Percentiles rank a stretch among this genome's conserved stretches.
phyloP scores from a whole-genome alignment of 2,113 vertebrate species.

The Neomonachus schauinslandi region DNA sequence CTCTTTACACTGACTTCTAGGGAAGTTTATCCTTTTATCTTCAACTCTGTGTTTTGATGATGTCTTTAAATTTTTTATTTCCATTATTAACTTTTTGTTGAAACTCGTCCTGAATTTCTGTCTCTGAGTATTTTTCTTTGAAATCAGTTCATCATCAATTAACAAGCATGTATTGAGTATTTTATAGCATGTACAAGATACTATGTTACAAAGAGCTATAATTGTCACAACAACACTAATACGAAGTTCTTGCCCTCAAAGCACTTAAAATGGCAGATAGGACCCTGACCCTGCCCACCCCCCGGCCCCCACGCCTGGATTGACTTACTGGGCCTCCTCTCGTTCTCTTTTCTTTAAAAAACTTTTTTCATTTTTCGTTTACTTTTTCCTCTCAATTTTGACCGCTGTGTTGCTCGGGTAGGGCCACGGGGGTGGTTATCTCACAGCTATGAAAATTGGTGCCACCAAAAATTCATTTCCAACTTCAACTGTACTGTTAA shows the following conservation, averaged over 20 bases:
- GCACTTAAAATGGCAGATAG: background rate
- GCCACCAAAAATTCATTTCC: background rate
- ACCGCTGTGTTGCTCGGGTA: background rate
- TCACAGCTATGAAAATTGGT: slow-evolving; percentile 25
- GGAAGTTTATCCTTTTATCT: background rate
- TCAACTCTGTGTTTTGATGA: background rate
- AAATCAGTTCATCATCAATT: background rate
- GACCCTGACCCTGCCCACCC: background rate
- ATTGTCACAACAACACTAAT: background rate
- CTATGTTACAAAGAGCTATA: background rate
- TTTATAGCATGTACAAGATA: background rate
- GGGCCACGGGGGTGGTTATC: background rate
- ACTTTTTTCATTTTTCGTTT: background rate
- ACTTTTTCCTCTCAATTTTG: background rate
- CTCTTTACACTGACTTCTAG: background rate
- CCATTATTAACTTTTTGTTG: background rate
- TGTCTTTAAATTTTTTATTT: slow-evolving; percentile 35
- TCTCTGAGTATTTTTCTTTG: background rate
- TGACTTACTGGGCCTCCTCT: background rate
- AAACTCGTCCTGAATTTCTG: background rate
- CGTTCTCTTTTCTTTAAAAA: background rate
- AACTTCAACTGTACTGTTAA: background rate
- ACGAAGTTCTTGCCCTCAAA: background rate
- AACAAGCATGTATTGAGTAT: background rate
- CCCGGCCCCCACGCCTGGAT: background rate